Conservation (phyloP, 2,888 invertebrate species). For the Gastrophysa polygoni region DNA sequence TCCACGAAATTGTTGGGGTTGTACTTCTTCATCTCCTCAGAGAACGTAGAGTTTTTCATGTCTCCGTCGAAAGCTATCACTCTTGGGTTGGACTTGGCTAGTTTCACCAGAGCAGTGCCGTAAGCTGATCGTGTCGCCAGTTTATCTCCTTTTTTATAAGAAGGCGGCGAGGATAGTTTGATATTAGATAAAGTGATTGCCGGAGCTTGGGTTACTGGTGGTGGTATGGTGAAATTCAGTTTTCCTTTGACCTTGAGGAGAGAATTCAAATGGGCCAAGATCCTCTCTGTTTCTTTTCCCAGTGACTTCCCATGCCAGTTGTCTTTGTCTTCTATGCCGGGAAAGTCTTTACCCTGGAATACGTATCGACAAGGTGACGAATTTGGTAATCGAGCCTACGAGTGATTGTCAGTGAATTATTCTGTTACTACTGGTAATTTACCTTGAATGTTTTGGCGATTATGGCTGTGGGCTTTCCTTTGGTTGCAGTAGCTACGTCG, state of each 20-base stretch:
- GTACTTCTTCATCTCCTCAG: conserved; percentile 84
- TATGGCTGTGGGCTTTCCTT: conserved; percentile 88
- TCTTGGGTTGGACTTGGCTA: conserved; percentile 73
- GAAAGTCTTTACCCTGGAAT: conserved; percentile 80
- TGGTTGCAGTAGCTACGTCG: conserved; percentile 73
- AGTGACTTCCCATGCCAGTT: conserved; percentile 99
- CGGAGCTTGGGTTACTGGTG: conserved; percentile 73
- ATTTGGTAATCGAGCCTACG: too few relatives aligned
- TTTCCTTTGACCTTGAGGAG: conserved; percentile 73
- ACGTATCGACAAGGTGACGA: too few relatives aligned
- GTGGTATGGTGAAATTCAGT: conserved; percentile 60
- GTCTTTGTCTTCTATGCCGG: conserved; percentile 86
- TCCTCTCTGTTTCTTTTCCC: conserved; percentile 76
- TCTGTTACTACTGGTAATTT: conserved; percentile 29
- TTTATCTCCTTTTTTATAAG: conserved; percentile 75
- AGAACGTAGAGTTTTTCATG: conserved; percentile 97
- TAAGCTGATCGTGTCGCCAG: conserved; percentile 93
- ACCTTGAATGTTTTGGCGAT: conserved; percentile 92
- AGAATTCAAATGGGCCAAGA: conserved; percentile 68
- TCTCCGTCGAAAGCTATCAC: conserved; percentile 96
- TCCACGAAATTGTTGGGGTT: conserved; percentile 82
- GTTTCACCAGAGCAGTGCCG: conserved; percentile 89
- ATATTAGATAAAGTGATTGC: conserved; percentile 72
- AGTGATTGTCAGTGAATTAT: background rate
- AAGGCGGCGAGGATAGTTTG: conserved; percentile 77